phyloP scores from a whole-genome alignment of 2,888 invertebrate genomes.

The Boloria euphrosyne region DNA sequence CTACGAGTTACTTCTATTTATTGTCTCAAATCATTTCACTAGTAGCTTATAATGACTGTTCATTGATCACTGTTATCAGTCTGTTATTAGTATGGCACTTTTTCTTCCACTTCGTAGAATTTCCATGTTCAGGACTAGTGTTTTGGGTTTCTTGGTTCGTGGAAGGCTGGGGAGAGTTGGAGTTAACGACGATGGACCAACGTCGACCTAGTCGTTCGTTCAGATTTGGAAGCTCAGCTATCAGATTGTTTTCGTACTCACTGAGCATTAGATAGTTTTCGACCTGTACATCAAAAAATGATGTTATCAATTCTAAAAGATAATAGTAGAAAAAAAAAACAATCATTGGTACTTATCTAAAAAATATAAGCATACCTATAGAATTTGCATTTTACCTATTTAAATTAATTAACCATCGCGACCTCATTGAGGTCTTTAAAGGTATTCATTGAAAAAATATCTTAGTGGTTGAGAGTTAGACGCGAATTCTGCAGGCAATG shows the following conservation, averaged over 20 bases:
- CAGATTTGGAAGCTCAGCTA: constrained; percentile 89
- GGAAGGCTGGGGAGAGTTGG: constrained; percentile 55
- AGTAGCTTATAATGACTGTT: constrained; percentile 83
- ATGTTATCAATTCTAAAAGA: no score
- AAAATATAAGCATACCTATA: no score
- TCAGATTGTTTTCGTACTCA: constrained; percentile 92
- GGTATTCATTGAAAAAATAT: no score
- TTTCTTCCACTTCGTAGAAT: constrained; percentile 74
- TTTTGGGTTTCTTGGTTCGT: constrained; percentile 57
- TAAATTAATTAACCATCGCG: no score
- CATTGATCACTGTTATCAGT: constrained; percentile 90
- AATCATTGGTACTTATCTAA: no score
- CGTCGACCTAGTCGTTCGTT: constrained; percentile 87
- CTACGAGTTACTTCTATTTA: constrained; percentile 64
- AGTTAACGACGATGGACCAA: constrained; percentile 86
- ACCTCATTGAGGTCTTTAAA: no score
- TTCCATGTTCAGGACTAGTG: constrained; percentile 68
- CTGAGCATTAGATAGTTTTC: constrained; percentile 93
- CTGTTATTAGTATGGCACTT: constrained; percentile 83
- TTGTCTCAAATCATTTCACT: constrained; percentile 70
- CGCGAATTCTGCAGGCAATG: no score
- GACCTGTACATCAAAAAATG: constrained; percentile 71
- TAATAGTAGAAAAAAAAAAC: no score
- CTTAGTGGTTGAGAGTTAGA: no score
- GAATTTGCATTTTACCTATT: no score